Evolutionary conservation across 2,888 invertebrate genomes (phyloP).

Genomic region (Dicyrtomina minuta): DNA sequence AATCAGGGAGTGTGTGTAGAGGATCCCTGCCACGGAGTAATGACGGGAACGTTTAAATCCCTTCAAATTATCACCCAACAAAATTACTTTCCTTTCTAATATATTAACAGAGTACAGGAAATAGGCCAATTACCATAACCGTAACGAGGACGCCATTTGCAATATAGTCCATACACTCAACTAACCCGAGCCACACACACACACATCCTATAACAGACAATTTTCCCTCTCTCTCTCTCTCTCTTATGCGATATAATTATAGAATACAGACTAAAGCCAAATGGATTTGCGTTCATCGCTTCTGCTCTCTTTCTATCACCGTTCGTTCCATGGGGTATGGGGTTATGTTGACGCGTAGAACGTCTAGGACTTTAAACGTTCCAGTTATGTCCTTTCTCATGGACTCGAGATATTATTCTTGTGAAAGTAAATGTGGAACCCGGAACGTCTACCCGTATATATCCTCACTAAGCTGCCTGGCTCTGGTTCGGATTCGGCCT

Average conservation of each 20-base stretch:
- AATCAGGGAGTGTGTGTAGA: conserved; percentile 7
- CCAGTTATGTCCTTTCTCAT: background rate
- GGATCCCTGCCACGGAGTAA: background rate
- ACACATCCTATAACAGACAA: background rate
- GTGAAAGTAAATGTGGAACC: too few relatives aligned
- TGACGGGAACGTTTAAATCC: conserved; percentile 18
- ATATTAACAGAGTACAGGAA: conserved; percentile 22
- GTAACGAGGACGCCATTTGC: conserved; percentile 26
- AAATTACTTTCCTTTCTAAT: conserved; percentile 24
- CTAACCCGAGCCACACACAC: background rate
- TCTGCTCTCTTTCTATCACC: conserved; percentile 3
- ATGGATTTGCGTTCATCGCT: conserved; percentile 10
- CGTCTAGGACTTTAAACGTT: background rate
- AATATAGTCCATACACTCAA: background rate
- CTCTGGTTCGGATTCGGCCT: too few relatives aligned
- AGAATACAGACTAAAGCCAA: background rate
- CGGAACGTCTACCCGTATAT: too few relatives aligned
- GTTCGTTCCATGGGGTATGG: background rate
- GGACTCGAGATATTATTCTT: too few relatives aligned
- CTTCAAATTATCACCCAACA: conserved; percentile 30
- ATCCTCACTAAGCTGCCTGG: too few relatives aligned
- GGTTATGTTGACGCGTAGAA: background rate
- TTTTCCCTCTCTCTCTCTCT: background rate
- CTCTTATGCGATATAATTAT: too few relatives aligned
- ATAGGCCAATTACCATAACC: conserved; percentile 25